Evolutionary conservation across 2,113 vertebrate genomes (phyloP).

Genomic region (Galbula dea): DNA sequence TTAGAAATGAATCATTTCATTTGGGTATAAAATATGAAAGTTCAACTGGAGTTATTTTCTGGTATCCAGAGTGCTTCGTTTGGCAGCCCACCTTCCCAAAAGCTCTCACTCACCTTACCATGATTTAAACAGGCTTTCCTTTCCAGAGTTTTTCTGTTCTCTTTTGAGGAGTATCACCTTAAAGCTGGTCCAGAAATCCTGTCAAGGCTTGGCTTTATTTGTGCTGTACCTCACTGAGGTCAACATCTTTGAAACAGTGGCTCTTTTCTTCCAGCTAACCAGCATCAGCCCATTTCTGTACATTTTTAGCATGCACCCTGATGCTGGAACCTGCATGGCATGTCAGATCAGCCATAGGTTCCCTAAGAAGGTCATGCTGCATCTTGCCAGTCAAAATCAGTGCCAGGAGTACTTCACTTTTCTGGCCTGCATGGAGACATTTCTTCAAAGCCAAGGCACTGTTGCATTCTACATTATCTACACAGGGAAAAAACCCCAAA

Average conservation of each 20-base stretch:
- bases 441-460: background rate
- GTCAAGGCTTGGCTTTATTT: background rate
- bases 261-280: background rate
- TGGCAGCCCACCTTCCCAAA: background rate
- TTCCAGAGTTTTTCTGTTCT: background rate
- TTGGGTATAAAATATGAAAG: background rate
- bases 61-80: background rate
- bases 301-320: background rate
- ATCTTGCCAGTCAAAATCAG: background rate
- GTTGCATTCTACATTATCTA: background rate
- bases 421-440: background rate
- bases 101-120: background rate
- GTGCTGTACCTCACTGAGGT: background rate
- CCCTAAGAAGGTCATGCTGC: background rate
- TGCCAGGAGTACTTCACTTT: background rate
- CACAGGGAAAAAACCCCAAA: accelerated
- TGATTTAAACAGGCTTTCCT: background rate
- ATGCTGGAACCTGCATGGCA: background rate
- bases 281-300: background rate
- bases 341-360: background rate
- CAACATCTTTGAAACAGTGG: background rate
- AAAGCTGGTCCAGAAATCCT: background rate
- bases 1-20: background rate
- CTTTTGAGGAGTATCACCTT: background rate
- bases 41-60: background rate